Evolutionary conservation across 2,113 vertebrate genomes (phyloP), one percentile per base, ranked within the genome.

Genomic region (Campylorhamphus procurvoides): DNA sequence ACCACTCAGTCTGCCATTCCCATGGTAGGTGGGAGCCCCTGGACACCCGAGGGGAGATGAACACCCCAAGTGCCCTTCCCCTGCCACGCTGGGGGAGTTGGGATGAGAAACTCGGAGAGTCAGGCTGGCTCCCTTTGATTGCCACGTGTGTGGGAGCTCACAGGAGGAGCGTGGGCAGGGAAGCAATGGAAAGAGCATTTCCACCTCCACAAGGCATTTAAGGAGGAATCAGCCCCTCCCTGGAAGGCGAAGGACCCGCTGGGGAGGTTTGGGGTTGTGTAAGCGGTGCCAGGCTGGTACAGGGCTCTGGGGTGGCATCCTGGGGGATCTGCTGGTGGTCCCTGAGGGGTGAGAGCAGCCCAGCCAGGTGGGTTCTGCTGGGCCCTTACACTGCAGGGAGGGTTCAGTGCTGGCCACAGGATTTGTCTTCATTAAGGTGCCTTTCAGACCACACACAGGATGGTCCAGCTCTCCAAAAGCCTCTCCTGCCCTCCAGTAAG

Each of bases 91-190:
- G 58, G 87, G 55, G 3, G 24, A 73, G 67, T 12, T 56, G 59
- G 29, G 1, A 18, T 16, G 69, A 44, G 74, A 63, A 56, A 60
- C 0, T 93, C 0, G 1, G 40, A 6, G 53, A 88, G 86, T 28
- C 35, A 52, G 60, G 77, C 81, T 96, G 89, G 11, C 22, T 87
- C 55, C 74, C 53, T 89, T 79, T 94, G 94, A 94, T 91, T 96
- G 96, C 96, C 93, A 96, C 55, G 5, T 71, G 84, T 9, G 93
- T 94, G 94, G 95, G 95, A 90, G 50, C 40, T 12, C 93, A 93
- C 94, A 92, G 89, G 94, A 95, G 93, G 93, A 89, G 40, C 20
- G 93, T 95, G 89, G 94, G 95, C 81, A 76, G 87, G 18, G 33
- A 14, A 40, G 89, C 40, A 5, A 40, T 23, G 94, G 74, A 62